Conservation (phyloP, 2,113 vertebrate genomes). For the Gymnarchus niloticus region DNA sequence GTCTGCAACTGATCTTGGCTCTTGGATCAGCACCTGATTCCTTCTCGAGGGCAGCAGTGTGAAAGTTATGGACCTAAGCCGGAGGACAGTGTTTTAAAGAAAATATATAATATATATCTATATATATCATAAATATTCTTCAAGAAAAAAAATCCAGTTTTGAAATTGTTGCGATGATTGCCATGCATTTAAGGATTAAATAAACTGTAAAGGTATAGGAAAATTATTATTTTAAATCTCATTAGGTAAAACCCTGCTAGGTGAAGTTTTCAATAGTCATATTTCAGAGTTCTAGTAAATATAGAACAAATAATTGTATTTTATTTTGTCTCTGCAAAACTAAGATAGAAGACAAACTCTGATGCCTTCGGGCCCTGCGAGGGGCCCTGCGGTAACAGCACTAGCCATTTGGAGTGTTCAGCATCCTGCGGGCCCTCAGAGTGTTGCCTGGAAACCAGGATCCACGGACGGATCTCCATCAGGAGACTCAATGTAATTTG, state of each 20-base stretch:
- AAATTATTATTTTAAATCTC: slow-evolving; percentile 16
- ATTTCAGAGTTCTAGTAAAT: slow-evolving; percentile 25
- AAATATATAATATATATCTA: slow-evolving; percentile 21
- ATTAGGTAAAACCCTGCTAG: slow-evolving; percentile 18
- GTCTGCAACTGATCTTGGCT: slow-evolving; percentile 15
- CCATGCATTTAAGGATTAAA: slow-evolving; percentile 61
- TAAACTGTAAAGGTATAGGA: slow-evolving; percentile 43
- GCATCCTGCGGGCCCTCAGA: slow-evolving; percentile 47
- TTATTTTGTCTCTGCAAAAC: slow-evolving; percentile 39
- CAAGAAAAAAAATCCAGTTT: slow-evolving; percentile 25
- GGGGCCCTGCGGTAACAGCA: slow-evolving; percentile 29
- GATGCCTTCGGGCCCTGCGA: neutral
- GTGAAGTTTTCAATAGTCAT: slow-evolving; percentile 10
- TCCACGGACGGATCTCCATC: slow-evolving; percentile 80
- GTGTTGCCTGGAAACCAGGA: slow-evolving; percentile 74
- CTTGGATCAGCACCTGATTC: slow-evolving; percentile 48
- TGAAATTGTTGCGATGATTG: slow-evolving; percentile 40
- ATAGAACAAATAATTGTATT: slow-evolving; percentile 31
- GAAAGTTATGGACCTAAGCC: slow-evolving; percentile 29
- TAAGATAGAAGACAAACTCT: slow-evolving; percentile 32
- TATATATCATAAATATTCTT: slow-evolving; percentile 30
- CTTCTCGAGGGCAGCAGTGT: slow-evolving; percentile 29
- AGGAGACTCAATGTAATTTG: slow-evolving; percentile 93
- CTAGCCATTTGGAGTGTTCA: slow-evolving; percentile 36
- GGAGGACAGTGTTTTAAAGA: slow-evolving; percentile 18